These are phyloP conservation scores for Melieria omissa DNA, from an alignment of 2,888 invertebrate genomes.

Conservation along the genomic window DNA sequence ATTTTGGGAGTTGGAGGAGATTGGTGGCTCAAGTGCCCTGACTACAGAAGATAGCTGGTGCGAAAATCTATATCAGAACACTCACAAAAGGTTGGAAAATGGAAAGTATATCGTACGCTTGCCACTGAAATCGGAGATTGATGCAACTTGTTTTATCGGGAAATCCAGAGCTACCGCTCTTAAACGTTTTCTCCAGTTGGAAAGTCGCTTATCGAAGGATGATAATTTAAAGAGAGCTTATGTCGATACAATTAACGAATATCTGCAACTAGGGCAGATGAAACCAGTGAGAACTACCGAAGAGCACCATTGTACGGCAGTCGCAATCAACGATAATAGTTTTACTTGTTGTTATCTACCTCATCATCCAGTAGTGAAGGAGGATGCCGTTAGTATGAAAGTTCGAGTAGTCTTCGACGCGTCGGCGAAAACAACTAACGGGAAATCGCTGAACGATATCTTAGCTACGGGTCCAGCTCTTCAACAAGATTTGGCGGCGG, in stretches of 20 bases:
- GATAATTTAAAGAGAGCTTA: neutral
- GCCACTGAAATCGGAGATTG: slow-evolving; percentile 15
- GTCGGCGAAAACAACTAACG: slow-evolving; percentile 42
- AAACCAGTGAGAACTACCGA: neutral
- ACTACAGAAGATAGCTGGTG: slow-evolving; percentile 15
- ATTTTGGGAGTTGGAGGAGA: slow-evolving; percentile 26
- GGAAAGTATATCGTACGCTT: slow-evolving; percentile 27
- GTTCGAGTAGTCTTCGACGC: slow-evolving; percentile 28
- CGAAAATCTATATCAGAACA: slow-evolving; percentile 22
- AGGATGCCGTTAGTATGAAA: neutral
- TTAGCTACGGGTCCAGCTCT: slow-evolving; percentile 49
- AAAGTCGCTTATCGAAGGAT: neutral
- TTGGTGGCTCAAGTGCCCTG: neutral
- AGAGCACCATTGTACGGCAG: too few relatives aligned
- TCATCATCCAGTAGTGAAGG: too few relatives aligned
- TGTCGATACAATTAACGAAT: neutral
- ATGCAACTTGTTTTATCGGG: slow-evolving; percentile 15
- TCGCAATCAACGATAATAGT: too few relatives aligned
- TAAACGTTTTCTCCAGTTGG: slow-evolving; percentile 21
- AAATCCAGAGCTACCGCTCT: slow-evolving; percentile 20
- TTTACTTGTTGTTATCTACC: too few relatives aligned
- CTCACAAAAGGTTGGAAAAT: slow-evolving; percentile 5
- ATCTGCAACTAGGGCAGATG: neutral
- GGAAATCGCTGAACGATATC: slow-evolving; percentile 48
- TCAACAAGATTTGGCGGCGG: slow-evolving; percentile 47